These are phyloP conservation scores for Scaptomyza cyrtandrae DNA, from an alignment of 2,888 invertebrate species.

Conservation along the genomic window DNA sequence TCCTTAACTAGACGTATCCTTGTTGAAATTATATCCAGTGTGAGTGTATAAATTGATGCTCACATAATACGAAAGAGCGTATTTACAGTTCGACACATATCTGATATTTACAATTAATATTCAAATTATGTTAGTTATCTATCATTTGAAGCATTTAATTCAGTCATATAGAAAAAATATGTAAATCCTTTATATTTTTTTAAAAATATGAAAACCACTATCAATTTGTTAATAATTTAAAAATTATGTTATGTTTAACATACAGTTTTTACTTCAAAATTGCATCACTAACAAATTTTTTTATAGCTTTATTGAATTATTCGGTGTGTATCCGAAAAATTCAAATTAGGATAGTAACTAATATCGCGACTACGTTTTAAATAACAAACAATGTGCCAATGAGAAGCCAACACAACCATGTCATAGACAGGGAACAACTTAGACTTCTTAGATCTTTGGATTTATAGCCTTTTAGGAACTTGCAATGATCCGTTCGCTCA, in stretches of 20 bases:
- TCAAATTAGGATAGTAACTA: conserved; percentile 34
- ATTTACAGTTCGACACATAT: too few relatives aligned
- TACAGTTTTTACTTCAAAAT: too few relatives aligned
- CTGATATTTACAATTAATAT: too few relatives aligned
- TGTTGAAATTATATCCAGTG: too few relatives aligned
- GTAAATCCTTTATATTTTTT: background rate
- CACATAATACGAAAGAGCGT: too few relatives aligned
- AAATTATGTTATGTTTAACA: background rate
- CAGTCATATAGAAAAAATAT: background rate
- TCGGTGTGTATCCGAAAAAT: background rate
- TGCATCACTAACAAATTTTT: too few relatives aligned
- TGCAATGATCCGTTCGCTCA: background rate
- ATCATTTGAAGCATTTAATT: too few relatives aligned
- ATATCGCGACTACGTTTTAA: background rate
- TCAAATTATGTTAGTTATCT: too few relatives aligned
- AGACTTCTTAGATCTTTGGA: background rate
- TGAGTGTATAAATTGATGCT: too few relatives aligned
- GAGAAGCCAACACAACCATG: conserved; percentile 27
- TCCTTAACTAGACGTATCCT: too few relatives aligned
- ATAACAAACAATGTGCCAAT: background rate
- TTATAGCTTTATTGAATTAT: conserved; percentile 1
- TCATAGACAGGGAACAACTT: conserved; percentile 1
- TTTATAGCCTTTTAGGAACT: background rate
- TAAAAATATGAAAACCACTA: background rate
- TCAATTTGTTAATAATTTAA: background rate